A percentile compares a stretch with the other conserved stretches of the same genome.
Conservation (phyloP, 1,140 invertebrate species). For the Drosophila tsacasi region DNA sequence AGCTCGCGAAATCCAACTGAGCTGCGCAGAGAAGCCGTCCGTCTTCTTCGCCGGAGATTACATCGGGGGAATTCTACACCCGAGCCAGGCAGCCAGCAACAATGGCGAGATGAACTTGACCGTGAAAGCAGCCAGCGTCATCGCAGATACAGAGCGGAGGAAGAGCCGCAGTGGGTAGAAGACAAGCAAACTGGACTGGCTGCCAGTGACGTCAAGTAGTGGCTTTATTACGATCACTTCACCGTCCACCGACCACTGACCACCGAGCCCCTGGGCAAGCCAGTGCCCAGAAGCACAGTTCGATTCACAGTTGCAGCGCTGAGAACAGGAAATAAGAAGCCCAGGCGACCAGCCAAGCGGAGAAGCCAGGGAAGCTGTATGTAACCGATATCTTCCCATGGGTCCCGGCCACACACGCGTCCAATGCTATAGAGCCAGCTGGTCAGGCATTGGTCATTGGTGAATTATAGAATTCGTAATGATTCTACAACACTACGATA, state of each 20-base stretch:
- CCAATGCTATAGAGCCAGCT: background rate
- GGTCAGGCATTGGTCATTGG: background rate
- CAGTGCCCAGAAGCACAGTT: conserved; percentile 38
- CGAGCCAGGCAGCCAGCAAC: conserved; percentile 31
- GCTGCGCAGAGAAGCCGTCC: conserved; percentile 10
- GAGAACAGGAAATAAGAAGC: conserved; percentile 69
- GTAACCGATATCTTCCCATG: conserved; percentile 40
- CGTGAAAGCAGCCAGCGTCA: conserved; percentile 75
- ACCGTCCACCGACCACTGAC: conserved; percentile 22
- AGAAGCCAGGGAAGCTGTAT: conserved; percentile 28
- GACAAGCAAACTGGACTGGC: conserved; percentile 59
- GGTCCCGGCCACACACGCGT: conserved; percentile 1
- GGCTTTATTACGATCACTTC: conserved; percentile 63
- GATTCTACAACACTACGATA: background rate
- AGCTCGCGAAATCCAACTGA: conserved; percentile 60
- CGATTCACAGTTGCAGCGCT: conserved; percentile 68
- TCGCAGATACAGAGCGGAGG: conserved; percentile 27
- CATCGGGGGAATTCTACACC: conserved; percentile 61
- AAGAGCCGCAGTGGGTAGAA: conserved; percentile 7
- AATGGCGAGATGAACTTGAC: conserved; percentile 77
- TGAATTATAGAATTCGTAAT: background rate
- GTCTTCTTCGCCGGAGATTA: conserved; percentile 38
- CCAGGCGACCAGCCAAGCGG: conserved; percentile 27
- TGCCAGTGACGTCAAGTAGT: conserved; percentile 72
- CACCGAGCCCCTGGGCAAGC: conserved; percentile 1